Evolutionary conservation across 2,888 invertebrate species (phyloP), one percentile per base, ranked within the genome.

Genomic region (Bombylius major): DNA sequence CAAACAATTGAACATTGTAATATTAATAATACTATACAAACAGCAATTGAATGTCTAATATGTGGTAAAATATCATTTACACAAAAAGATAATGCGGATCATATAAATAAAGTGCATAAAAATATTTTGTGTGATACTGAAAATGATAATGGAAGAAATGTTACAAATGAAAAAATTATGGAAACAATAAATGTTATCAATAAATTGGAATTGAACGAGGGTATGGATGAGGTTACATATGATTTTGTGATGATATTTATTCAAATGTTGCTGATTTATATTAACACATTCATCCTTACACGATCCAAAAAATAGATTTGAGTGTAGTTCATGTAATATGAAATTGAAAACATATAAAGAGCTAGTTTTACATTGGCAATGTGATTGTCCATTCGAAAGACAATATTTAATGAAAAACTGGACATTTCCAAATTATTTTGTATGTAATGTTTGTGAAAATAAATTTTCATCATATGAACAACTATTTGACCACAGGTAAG

Each of bases 311-410:
- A 62, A 65, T 4, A 70, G 69, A 0, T 73, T 69, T 54, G 70
- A 71, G 55, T 73, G 73, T 54, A 65, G 64, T 69, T 75, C 62
- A 64, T 77, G 64, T 71, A 78, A 67, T 60, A 71, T 64, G 66
- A 69, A 59, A 59, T 69, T 64, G 75, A 76, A 60, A 71, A 79
- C 79, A 0, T 78, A 77, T 50, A 76, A 78, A 44, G 73, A 75
- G 45, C 80, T 80, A 31, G 73, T 76, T 9, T 69, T 76, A 5
- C 82, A 82, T 58, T 82, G 79, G 77, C 76, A 79, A 62, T 76
- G 67, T 3, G 74, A 74, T 48, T 74, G 74, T 57, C 66, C 69
- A 4, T 70, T 67, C 45, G 65, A 67, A 59, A 64, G 70, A 5
- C 71, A 73, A 45, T 53, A 58, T 48, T 36, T 49, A 11, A 53